Base-by-base conservation (phyloP, 2,888 invertebrate genomes). In the Loripinus fragilis region DNA sequence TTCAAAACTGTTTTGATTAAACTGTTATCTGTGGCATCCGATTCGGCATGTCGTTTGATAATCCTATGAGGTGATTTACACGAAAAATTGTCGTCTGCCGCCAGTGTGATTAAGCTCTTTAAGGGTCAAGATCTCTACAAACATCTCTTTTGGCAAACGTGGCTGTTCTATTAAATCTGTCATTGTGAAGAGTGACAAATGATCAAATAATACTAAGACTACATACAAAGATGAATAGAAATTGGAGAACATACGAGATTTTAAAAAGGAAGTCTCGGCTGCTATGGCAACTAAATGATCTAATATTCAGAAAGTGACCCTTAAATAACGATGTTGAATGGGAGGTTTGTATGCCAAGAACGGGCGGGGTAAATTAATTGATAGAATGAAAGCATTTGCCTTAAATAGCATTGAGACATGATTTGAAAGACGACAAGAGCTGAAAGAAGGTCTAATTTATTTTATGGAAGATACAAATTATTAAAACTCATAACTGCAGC, bases 181-280 rank as follows among this genome's bases (percentile, higher is more conserved):
- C 83, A 83, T 10, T 17, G 23, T 5, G 69, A 38, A 8, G 52
- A 23, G 38, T 81, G 79, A 84, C 81, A 79, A 78, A 84, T 77
- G 71, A 64, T n/a, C 30, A 50, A 69, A 69, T 81, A 64, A 84
- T 84, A 30, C 45, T 12, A 33, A 64, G 69, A 64, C 78, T 81
- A 84, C 84, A 81, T 75, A 79, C 75, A 42, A 75, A 69, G 67
- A 64, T 77, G 70, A 81, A 84, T 79, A 77, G 79, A 75, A 76
- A 81, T 80, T 74, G 71, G 75, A 76, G 74, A 76, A 79, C 81
- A 79, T 84, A 77, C 77, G 79, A 75, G 80, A 79, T 74, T 79
- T 84, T 84, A 79, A 84, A 81, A 77, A 79, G 78, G 73, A 75
- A 80, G 71, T 79, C 75, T 45, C 23, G 72, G 80, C 81, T 79